Evolutionary conservation across 2,797 vertebrate genomes (phyloP).

Genomic region (Ptychobarbus kaznakovi): DNA sequence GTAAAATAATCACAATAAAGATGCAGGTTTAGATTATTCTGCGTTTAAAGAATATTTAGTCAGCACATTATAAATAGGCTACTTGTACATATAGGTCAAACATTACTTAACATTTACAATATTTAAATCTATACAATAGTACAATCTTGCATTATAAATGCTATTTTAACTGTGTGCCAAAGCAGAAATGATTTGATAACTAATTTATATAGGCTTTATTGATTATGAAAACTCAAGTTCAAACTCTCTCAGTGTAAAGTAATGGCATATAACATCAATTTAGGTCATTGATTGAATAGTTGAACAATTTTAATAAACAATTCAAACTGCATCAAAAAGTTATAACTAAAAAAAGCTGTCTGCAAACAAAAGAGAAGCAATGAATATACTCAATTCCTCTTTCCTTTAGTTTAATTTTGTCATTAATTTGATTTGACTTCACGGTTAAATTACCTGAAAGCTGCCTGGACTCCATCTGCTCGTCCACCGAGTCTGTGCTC

Average conservation of each 20-base stretch:
- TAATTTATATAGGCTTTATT: not conserved
- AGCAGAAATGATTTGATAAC: not conserved
- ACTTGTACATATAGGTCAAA: not conserved
- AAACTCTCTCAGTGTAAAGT: not conserved
- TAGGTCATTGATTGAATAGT: not conserved
- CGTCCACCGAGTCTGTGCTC: not conserved
- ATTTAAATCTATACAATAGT: not conserved
- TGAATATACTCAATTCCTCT: not conserved
- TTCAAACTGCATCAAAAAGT: not conserved
- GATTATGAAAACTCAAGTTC: not conserved
- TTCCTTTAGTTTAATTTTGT: not conserved
- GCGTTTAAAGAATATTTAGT: not conserved
- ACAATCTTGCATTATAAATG: not conserved
- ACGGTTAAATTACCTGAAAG: constrained; percentile 40
- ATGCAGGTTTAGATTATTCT: not conserved
- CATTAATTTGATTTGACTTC: not conserved
- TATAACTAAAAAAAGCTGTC: not conserved
- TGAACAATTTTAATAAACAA: not conserved
- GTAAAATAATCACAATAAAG: not conserved
- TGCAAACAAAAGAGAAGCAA: not conserved
- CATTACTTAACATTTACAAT: not conserved
- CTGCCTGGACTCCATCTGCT: constrained; percentile 34
- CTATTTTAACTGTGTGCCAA: not conserved
- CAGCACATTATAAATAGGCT: too few relatives aligned
- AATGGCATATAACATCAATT: not conserved